A percentile compares a stretch with the other conserved stretches of the same genome.
phyloP scores from a whole-genome alignment of 2,113 vertebrate species.

The Pluvialis apricaria region DNA sequence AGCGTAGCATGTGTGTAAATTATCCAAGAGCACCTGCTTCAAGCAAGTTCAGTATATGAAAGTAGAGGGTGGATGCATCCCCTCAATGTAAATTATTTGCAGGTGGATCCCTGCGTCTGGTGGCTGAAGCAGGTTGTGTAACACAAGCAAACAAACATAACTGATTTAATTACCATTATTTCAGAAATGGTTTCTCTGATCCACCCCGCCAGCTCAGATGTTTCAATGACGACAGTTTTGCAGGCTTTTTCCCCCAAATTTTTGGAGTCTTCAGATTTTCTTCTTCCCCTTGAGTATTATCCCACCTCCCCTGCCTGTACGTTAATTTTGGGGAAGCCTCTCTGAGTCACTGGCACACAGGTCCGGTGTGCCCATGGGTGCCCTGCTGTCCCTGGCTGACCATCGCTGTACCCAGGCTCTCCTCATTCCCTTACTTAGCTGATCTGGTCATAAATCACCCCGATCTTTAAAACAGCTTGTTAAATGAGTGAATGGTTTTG shows the following conservation, averaged over 20 bases:
- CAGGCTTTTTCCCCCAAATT: not conserved
- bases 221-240: not conserved
- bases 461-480: not conserved
- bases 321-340: not conserved
- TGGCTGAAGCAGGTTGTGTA: not conserved
- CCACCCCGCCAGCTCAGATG: not conserved
- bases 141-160: not conserved
- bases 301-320: not conserved
- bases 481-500: not conserved
- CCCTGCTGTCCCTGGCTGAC: not conserved
- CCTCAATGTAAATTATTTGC: not conserved
- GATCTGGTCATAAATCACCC: not conserved
- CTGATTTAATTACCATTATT: not conserved
- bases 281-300: not conserved
- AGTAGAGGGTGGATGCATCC: not conserved
- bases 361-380: fast-evolving
- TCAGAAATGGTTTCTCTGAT: not conserved
- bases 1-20: not conserved
- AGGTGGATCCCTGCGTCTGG: not conserved
- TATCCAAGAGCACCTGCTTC: not conserved
- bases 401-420: not conserved
- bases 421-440: not conserved
- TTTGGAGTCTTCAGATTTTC: not conserved
- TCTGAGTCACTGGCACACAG: not conserved
- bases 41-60: not conserved